Percentiles rank a stretch among this genome's conserved stretches.
These are phyloP conservation scores for Eleutherodactylus coqui DNA, from an alignment of 2,797 vertebrate species.

Conservation along the genomic window DNA sequence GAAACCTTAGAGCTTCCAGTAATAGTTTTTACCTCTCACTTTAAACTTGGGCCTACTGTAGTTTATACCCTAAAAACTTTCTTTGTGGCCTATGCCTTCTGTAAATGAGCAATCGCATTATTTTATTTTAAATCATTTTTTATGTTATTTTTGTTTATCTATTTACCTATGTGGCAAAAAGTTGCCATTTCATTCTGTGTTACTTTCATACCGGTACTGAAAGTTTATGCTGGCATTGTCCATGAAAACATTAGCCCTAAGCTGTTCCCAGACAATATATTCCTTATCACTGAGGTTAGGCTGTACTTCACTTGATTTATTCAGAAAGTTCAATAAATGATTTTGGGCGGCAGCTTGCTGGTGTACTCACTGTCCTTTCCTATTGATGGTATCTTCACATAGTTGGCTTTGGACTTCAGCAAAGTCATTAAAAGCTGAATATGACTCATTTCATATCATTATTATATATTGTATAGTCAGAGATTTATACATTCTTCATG, in stretches of 20 bases:
- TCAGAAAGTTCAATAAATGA: constrained; percentile 36
- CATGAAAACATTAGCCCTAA: constrained; percentile 1
- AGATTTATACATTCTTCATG: not conserved
- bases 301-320: constrained; percentile 31
- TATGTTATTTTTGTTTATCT: not conserved
- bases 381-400: constrained; percentile 27
- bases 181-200: not conserved
- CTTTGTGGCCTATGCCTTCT: not conserved
- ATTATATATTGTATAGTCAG: not conserved
- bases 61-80: not conserved
- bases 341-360: constrained; percentile 23
- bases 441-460: constrained; percentile 15
- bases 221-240: constrained; percentile 16
- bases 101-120: not conserved
- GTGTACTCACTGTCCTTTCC: not conserved
- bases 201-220: not conserved
- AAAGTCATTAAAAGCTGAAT: not conserved
- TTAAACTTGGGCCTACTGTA: not conserved
- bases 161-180: not conserved
- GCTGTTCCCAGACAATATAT: constrained; percentile 7
- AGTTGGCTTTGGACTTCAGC: not conserved
- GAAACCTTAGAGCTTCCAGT: not conserved
- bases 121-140: not conserved
- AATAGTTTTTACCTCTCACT: not conserved
- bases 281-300: constrained; percentile 19